Percentiles rank a stretch among this genome's conserved stretches.
Conservation (phyloP, 2,888 invertebrate genomes). For the Zonitis immaculata region DNA sequence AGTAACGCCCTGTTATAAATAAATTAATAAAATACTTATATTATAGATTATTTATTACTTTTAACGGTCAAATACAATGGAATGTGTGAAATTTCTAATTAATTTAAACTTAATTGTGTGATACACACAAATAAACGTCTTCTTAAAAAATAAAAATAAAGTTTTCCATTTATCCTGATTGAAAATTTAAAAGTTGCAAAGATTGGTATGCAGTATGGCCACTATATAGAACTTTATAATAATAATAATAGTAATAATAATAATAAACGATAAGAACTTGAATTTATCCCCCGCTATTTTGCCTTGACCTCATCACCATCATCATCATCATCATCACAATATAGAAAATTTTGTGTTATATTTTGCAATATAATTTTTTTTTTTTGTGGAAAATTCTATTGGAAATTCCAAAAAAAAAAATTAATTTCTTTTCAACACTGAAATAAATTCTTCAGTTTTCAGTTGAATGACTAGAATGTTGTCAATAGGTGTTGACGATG, state of each 20-base stretch:
- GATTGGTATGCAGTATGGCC: not conserved
- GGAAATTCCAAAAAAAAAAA: not conserved
- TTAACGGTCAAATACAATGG: not conserved
- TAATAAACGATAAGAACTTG: not conserved
- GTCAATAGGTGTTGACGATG: not conserved
- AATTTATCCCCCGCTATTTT: constrained; percentile 1
- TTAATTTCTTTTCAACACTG: too few relatives aligned
- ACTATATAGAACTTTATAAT: not conserved
- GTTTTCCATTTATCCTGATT: not conserved
- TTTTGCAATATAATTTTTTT: not conserved
- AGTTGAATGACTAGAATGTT: not conserved
- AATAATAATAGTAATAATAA: too few relatives aligned
- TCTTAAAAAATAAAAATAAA: not conserved
- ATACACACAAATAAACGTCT: not conserved
- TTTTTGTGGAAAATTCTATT: not conserved
- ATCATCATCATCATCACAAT: not conserved
- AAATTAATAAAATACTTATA: not conserved
- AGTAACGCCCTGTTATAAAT: not conserved
- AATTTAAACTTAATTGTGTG: not conserved
- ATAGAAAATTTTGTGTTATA: not conserved
- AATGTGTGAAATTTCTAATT: not conserved
- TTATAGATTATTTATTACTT: not conserved
- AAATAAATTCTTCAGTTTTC: not conserved
- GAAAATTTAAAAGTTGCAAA: not conserved
- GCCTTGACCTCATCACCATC: not conserved